Conservation (phyloP, 2,888 invertebrate species). For the Amiota minor region DNA sequence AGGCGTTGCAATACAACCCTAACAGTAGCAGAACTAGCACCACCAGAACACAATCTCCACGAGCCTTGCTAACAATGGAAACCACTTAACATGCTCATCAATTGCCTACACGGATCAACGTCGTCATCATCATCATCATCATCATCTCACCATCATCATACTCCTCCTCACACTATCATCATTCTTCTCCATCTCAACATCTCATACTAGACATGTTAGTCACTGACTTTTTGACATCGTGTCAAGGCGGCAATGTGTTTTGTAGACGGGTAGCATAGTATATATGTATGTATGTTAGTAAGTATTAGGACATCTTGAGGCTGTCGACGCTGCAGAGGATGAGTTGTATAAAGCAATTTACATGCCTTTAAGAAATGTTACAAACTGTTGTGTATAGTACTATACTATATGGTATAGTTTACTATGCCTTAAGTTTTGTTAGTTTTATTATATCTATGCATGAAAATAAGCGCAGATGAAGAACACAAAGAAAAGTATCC, state of each 20-base stretch:
- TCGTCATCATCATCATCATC: too few relatives aligned
- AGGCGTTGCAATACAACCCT: background rate
- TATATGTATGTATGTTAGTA: background rate
- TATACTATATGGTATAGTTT: background rate
- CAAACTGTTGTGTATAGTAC: background rate
- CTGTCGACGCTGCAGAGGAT: background rate
- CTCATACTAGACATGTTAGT: background rate
- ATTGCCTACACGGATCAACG: constrained; percentile 48
- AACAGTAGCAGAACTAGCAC: too few relatives aligned
- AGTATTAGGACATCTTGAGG: background rate
- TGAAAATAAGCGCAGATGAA: too few relatives aligned
- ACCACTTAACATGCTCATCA: constrained; percentile 67
- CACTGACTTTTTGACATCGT: constrained; percentile 8
- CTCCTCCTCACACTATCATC: too few relatives aligned
- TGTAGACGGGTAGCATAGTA: background rate
- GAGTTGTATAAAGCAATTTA: constrained; percentile 8
- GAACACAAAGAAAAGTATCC: too few relatives aligned
- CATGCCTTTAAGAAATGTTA: background rate
- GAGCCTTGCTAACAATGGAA: constrained; percentile 16
- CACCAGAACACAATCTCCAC: too few relatives aligned
- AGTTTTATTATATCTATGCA: too few relatives aligned
- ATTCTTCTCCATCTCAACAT: too few relatives aligned
- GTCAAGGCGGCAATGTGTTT: background rate
- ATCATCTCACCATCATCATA: too few relatives aligned
- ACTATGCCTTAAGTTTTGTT: too few relatives aligned